These are phyloP conservation scores for Heteropelma amictum DNA, from an alignment of 2,888 invertebrate genomes.

Conservation along the genomic window DNA sequence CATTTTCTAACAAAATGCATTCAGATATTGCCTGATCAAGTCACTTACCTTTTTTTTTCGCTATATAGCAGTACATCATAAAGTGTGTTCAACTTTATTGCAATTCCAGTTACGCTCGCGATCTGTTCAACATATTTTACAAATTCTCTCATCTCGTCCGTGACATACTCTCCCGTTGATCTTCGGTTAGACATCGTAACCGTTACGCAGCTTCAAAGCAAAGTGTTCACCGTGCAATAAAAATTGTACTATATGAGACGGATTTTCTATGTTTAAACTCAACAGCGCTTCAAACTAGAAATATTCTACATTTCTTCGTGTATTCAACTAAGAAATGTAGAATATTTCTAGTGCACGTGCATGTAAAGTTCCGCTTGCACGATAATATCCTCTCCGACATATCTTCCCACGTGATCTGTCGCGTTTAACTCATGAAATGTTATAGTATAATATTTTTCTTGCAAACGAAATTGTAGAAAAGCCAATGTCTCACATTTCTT, in stretches of 20 bases:
- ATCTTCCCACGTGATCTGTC: conserved; percentile 23
- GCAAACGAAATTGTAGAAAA: too few relatives aligned
- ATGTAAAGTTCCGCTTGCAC: conserved; percentile 17
- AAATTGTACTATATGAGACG: background rate
- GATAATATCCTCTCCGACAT: conserved; percentile 34
- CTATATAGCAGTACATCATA: background rate
- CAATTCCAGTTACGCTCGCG: conserved; percentile 2
- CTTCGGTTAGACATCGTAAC: conserved; percentile 34
- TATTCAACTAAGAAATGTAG: background rate
- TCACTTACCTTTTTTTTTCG: background rate
- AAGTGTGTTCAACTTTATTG: background rate
- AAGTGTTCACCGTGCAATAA: conserved; percentile 13
- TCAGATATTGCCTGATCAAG: too few relatives aligned
- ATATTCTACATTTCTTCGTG: background rate
- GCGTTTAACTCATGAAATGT: too few relatives aligned
- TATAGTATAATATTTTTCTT: too few relatives aligned
- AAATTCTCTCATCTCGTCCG: conserved; percentile 20
- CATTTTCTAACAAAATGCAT: too few relatives aligned
- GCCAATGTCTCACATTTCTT: too few relatives aligned
- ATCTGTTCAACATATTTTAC: conserved; percentile 22
- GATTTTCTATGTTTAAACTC: background rate
- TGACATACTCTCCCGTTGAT: conserved; percentile 20
- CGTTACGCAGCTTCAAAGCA: conserved; percentile 10
- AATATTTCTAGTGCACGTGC: background rate
- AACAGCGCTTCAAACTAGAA: background rate